Base-by-base conservation (phyloP, 2,888 invertebrate genomes). In the Ptychoptera contaminata region DNA sequence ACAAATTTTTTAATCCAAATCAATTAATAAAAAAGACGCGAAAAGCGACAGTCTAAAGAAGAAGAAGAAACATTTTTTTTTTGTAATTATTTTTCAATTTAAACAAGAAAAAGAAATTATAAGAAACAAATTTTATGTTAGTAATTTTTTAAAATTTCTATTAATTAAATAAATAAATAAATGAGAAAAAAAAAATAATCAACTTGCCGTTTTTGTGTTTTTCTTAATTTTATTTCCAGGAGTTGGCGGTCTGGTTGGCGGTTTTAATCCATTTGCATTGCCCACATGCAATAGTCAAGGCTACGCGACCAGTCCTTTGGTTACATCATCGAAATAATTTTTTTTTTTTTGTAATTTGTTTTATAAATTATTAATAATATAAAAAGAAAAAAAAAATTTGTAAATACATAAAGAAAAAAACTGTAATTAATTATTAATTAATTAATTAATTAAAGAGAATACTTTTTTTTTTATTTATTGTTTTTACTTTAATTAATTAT, bases 191-290 rank as follows among this genome's bases (percentile, higher is more conserved):
- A 34, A 31, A 45, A 40, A 42, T 38, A 34, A n/a, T n/a, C n/a
- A n/a, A n/a, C n/a, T n/a, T n/a, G n/a, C n/a, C 29, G 16, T 35
- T 43, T 45, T 31, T 29, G 29, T 43, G 30, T n/a, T 43, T 43
- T 11, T 37, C n/a, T n/a, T n/a, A n/a, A n/a, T 30, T 31, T 30
- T 46, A 37, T 23, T 62, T 62, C 0, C 54, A 65, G 65, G 65
- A 58, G 84, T 93, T 79, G 81, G 85, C 55, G 79, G 88, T 49
- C 72, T 93, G 50, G 86, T 86, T 35, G 81, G 83, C 30, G 90
- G 92, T 37, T 94, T 94, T 71, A 91, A 91, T 63, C 90, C 91
- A 30, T 92, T 92, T 68, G 86, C 88, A 50, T 70, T 91, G 57
- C 87, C 90, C 39, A 86, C 88, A 42, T 90, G 90, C 69, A 86